Percentiles rank a stretch among this genome's conserved stretches.
phyloP scores from a whole-genome alignment of 2,888 invertebrate species.

The Emmelina monodactyla region DNA sequence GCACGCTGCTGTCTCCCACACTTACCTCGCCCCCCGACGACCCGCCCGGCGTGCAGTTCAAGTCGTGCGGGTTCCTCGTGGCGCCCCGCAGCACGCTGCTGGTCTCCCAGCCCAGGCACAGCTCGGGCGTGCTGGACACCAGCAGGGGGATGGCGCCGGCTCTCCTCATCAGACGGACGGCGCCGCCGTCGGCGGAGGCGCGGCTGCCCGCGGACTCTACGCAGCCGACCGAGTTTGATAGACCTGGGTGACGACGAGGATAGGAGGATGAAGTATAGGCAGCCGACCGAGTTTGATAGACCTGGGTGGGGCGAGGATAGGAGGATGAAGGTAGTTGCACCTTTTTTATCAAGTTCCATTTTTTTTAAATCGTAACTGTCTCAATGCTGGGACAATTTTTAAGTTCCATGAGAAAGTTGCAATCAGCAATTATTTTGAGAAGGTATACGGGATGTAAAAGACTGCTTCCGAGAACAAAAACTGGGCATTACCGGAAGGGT shows the following conservation, averaged over 20 bases:
- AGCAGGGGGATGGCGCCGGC: constrained; percentile 85
- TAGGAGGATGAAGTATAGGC: constrained; percentile 51
- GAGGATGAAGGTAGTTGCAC: too few species aligned
- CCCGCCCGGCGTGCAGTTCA: constrained; percentile 78
- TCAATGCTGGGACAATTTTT: too few species aligned
- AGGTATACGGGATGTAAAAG: too few species aligned
- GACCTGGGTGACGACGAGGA: too few species aligned
- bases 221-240: constrained; percentile 76
- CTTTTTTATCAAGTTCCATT: too few species aligned
- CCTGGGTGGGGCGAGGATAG: too few species aligned
- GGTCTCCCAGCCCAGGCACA: constrained; percentile 89
- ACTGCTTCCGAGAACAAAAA: too few species aligned
- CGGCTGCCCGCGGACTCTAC: constrained; percentile 43
- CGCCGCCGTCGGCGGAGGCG: constrained; percentile 73
- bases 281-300: constrained; percentile 75
- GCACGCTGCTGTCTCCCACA: too few species aligned
- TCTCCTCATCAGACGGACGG: constrained; percentile 65
- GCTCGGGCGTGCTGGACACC: constrained; percentile 86
- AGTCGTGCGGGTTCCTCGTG: constrained; percentile 85
- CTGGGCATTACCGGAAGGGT: too few species aligned
- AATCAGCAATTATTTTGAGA: too few species aligned
- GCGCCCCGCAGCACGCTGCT: constrained; percentile 79
- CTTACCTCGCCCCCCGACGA: constrained; percentile 88
- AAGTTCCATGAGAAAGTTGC: too few species aligned
- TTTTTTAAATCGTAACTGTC: too few species aligned